Evolutionary conservation across 2,797 vertebrate genomes (phyloP).

Genomic region (Lacerta viridis): DNA sequence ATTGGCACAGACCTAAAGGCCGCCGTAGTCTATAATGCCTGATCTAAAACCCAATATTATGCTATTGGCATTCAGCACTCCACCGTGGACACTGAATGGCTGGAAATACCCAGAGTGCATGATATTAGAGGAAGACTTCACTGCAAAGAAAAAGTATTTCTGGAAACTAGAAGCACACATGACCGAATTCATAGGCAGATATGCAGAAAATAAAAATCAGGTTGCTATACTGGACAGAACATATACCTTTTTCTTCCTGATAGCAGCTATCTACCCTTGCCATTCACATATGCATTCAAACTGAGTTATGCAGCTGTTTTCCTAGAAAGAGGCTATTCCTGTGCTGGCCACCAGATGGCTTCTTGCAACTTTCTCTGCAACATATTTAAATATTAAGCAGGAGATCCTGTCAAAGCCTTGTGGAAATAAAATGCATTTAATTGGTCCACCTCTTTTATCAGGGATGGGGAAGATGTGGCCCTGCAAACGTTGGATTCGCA

Average conservation of each 20-base stretch:
- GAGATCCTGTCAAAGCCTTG: background rate
- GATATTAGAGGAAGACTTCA: too few relatives aligned
- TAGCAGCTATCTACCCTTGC: background rate
- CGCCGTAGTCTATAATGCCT: background rate
- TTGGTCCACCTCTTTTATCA: background rate
- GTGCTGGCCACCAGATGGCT: background rate
- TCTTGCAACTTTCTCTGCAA: constrained; percentile 3
- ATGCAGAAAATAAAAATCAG: background rate
- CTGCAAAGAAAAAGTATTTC: background rate
- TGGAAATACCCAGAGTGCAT: background rate
- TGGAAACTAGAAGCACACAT: background rate
- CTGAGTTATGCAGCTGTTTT: background rate
- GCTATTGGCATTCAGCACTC: background rate
- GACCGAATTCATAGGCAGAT: background rate
- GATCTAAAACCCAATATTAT: background rate
- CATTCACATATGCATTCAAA: background rate
- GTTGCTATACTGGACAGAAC: background rate
- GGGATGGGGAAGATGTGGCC: background rate
- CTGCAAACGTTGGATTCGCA: background rate
- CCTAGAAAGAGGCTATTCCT: background rate
- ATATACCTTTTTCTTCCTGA: background rate
- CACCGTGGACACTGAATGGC: background rate
- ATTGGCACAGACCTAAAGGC: background rate
- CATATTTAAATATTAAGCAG: background rate
- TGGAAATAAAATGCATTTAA: background rate